Conservation (phyloP, 2,113 vertebrate genomes). For the Hystrix cristata region DNA sequence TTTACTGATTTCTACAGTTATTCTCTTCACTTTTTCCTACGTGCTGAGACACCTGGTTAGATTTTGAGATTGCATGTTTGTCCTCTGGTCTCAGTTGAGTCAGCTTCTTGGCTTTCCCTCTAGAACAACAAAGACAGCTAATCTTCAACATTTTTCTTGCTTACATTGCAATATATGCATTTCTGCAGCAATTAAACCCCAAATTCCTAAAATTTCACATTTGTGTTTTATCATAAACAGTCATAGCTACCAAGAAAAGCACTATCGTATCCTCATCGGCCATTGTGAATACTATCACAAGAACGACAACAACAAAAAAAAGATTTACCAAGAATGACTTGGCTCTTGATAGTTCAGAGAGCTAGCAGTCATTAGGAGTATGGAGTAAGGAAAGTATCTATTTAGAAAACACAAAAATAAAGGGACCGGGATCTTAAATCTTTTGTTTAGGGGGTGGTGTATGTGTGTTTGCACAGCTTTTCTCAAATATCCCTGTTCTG, state of each 20-base stretch:
- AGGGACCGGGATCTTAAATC: background rate
- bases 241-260: background rate
- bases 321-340: background rate
- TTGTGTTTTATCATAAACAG: conserved; percentile 1
- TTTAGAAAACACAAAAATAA: background rate
- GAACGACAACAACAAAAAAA: background rate
- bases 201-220: conserved; percentile 2
- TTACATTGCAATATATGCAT: background rate
- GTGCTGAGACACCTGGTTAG: background rate
- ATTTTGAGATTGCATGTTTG: background rate
- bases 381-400: background rate
- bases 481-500: background rate
- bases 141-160: background rate
- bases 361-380: background rate
- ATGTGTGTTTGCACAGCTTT: background rate
- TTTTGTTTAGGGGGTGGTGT: background rate
- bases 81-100: background rate
- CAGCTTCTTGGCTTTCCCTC: background rate
- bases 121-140: background rate
- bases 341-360: background rate
- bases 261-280: background rate
- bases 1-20: background rate
- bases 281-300: background rate
- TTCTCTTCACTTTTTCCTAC: background rate
- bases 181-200: background rate